phyloP scores from a whole-genome alignment of 2,113 vertebrate species.

The Chaetodon auriga region DNA sequence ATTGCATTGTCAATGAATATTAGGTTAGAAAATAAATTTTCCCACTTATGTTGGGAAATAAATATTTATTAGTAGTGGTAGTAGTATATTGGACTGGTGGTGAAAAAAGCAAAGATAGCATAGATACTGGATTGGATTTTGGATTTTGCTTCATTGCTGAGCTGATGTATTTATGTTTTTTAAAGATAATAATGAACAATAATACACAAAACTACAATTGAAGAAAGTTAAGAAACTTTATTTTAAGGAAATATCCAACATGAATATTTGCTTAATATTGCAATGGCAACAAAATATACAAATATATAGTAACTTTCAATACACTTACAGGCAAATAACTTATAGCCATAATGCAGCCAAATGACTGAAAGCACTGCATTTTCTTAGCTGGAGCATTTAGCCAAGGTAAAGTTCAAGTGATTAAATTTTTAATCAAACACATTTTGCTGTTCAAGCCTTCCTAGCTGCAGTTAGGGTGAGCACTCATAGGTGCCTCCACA shows the following conservation, averaged over 20 bases:
- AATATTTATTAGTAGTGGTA: no score
- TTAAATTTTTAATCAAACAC: not conserved
- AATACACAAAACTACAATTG: not conserved
- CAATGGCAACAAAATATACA: conserved; percentile 25
- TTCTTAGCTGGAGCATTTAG: not conserved
- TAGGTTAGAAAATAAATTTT: no score
- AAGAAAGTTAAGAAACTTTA: conserved; percentile 40
- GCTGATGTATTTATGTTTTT: not conserved
- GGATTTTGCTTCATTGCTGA: not conserved
- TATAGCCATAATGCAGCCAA: not conserved
- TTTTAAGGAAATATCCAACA: conserved; percentile 47
- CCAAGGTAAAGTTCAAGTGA: not conserved
- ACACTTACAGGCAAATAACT: not conserved
- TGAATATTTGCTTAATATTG: conserved; percentile 38
- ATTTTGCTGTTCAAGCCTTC: not conserved
- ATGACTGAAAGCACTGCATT: conserved; percentile 4
- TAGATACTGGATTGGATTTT: no score
- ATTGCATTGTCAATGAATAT: no score
- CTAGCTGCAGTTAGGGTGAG: not conserved
- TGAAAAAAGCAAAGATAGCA: no score
- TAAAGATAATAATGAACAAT: not conserved
- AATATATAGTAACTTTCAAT: not conserved
- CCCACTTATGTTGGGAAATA: no score
- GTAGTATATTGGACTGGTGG: no score
- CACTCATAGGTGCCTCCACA: not conserved